These are phyloP conservation scores for Epistrophe eligans DNA, from an alignment of 2,888 invertebrate species.

Conservation along the genomic window DNA sequence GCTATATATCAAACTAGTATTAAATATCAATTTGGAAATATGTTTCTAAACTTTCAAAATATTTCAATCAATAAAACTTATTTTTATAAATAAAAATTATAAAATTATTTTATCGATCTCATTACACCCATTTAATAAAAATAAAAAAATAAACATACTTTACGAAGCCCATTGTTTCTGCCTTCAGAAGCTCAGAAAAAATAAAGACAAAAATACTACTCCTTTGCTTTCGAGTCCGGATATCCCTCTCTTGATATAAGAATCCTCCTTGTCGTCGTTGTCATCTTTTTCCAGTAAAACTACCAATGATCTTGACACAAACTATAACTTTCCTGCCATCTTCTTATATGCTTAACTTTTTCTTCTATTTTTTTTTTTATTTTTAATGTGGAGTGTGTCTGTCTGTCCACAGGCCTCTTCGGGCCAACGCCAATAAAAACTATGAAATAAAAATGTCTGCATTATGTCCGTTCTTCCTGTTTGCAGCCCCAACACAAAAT, in stretches of 20 bases:
- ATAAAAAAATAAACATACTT: slow-evolving; percentile 1
- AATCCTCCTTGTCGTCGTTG: slow-evolving; percentile 27
- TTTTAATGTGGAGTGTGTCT: slow-evolving; percentile 7
- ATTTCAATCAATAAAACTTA: slow-evolving; percentile 1
- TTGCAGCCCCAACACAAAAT: slow-evolving; percentile 19
- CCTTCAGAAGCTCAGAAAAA: neutral
- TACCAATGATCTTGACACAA: slow-evolving; percentile 49
- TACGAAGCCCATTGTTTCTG: slow-evolving; percentile 45
- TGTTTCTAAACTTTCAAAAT: neutral
- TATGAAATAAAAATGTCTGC: slow-evolving; percentile 73
- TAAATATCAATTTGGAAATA: no score
- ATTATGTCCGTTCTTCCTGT: slow-evolving; percentile 62
- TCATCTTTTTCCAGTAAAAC: neutral
- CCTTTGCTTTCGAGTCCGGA: slow-evolving; percentile 32
- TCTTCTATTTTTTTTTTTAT: neutral
- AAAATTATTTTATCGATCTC: slow-evolving; percentile 10
- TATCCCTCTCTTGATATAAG: slow-evolving; percentile 37
- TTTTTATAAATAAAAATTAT: slow-evolving; percentile 6
- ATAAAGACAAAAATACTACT: neutral
- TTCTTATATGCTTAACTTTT: slow-evolving; percentile 15
- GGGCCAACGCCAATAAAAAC: slow-evolving; percentile 69
- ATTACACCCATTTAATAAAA: slow-evolving; percentile 2
- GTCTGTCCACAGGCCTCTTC: slow-evolving; percentile 47
- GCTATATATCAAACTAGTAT: no score
- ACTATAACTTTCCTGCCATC: slow-evolving; percentile 55